Evolutionary conservation across 2,113 vertebrate species (phyloP), one percentile per base, ranked within the genome.

Genomic region (Condylura cristata): DNA sequence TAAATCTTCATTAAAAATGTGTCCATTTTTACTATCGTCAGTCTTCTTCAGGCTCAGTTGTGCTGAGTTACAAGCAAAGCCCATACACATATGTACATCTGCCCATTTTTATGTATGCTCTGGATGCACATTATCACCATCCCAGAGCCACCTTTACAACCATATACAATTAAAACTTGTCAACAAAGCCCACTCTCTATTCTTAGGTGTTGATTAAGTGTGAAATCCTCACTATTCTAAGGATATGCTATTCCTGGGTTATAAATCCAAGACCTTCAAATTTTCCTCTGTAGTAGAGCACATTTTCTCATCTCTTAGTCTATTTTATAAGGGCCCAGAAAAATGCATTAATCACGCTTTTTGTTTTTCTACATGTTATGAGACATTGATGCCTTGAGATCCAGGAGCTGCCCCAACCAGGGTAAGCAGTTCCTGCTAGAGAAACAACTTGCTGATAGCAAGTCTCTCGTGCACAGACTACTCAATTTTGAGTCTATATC

Each of bases 191-290:
- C 34, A 61, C 28, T 95, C 41, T 51, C 84, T 53, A 10, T 63
- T 48, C 68, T 66, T 34, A 75, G 68, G 79, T 65, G 83, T 74
- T 85, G 78, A 86, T 82, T 86, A 91, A 89, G 58, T 75, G 30
- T 93, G 93, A 95, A 75, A 86, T 60, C 28, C 34, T 94, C 37
- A 76, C 32, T 80, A 84, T 83, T 89, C 95, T 71, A 86, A 87
- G 58, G 28, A 66, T 41, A 76, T 4, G 34, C 17, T 65, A 51
- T 75, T 61, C n/a, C 26, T 44, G 5, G 4, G 17, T 30, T 89
- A 82, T 13, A 92, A 75, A 90, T 11, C 3, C 34, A 75, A 86
- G 71, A 17, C 6, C 39, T 84, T 68, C 37, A 60, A 78, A 71
- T 72, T 71, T 80, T 72, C 48, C 70, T 60, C 75, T 87, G 80